Evolutionary conservation across 2,888 invertebrate genomes (phyloP), one percentile per base, ranked within the genome.

Genomic region (Phasia obesa): DNA sequence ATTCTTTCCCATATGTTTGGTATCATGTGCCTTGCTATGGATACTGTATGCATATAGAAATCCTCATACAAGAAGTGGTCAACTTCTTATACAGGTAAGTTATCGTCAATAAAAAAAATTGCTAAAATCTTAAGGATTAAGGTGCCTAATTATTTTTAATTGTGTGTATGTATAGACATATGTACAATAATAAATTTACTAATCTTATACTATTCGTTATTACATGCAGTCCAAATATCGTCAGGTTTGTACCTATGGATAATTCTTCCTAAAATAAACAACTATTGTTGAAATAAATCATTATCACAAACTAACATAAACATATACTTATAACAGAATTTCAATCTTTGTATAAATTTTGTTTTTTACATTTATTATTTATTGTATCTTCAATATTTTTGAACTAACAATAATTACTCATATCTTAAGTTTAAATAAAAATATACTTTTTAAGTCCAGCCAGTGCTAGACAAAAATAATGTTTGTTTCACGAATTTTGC

Each of bases 21-120:
- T 96, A 11, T 92, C 94, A 70, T 93, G 94, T 35, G 88, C 95
- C n/a, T 94, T 93, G 27, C 93, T 94, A 9, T 99, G 99, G 99
- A 92, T 95, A 19, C 92, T 96, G 19, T 99, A 99, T 91, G 99
- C 99, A 4, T 99, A 99, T 92, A 95, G 96, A 89, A 97, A 98
- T 92, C 99, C 99, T 2, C 98, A 98, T 89, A 97, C 98, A 6
- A 94, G 96, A 65, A 98, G 98, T 86, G 99, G 99, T 84, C 98
- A 99, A 92, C 94, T 99, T 88, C 94, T 99, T 70, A 99, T 99
- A 89, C 96, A 97, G 95, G 98, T 98, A 92, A 93, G 93, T 90
- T 25, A 31, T 57, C 21, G 13, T 38, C 4, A n/a, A n/a, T n/a
- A n/a, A n/a, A n/a, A n/a, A n/a, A n/a, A n/a, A n/a, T n/a, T n/a